Evolutionary conservation across 2,797 vertebrate genomes (phyloP).

Genomic region (Hipposideros larvatus): DNA sequence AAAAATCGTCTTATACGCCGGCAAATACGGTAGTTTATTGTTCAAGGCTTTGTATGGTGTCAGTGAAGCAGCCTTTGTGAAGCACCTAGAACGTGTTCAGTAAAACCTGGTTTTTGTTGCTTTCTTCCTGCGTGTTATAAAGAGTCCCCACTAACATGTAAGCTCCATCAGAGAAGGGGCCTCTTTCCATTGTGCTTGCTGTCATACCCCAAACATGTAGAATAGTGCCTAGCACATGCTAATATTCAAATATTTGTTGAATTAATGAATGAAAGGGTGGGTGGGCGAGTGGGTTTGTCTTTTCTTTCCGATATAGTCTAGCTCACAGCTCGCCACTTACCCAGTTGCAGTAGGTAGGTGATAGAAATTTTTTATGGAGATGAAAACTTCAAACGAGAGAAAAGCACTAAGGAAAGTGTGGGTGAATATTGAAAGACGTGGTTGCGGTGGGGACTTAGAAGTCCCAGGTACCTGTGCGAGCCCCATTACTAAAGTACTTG

Average conservation of each 20-base stretch:
- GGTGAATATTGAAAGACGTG: not conserved
- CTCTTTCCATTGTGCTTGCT: not conserved
- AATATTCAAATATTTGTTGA: not conserved
- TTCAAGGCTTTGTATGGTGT: not conserved
- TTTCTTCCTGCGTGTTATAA: not conserved
- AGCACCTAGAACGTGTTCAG: not conserved
- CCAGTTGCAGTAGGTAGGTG: rapidly evolving
- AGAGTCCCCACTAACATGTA: too few relatives aligned
- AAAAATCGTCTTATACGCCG: too few relatives aligned
- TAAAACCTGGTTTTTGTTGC: not conserved
- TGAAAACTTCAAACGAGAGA: not conserved
- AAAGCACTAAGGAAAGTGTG: not conserved
- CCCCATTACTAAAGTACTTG: rapidly evolving
- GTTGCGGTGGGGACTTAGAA: too few relatives aligned
- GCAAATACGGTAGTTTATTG: too few relatives aligned
- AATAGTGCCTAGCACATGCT: not conserved
- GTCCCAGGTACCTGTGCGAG: not conserved
- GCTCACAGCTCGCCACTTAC: not conserved
- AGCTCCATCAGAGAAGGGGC: not conserved
- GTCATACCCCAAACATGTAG: not conserved
- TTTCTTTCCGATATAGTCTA: not conserved
- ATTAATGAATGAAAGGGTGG: not conserved
- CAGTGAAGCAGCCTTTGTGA: not conserved
- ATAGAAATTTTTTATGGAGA: not conserved
- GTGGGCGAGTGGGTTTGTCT: not conserved